Base-by-base conservation (phyloP, 2,113 vertebrate genomes). In the Semnornis frantzii region DNA sequence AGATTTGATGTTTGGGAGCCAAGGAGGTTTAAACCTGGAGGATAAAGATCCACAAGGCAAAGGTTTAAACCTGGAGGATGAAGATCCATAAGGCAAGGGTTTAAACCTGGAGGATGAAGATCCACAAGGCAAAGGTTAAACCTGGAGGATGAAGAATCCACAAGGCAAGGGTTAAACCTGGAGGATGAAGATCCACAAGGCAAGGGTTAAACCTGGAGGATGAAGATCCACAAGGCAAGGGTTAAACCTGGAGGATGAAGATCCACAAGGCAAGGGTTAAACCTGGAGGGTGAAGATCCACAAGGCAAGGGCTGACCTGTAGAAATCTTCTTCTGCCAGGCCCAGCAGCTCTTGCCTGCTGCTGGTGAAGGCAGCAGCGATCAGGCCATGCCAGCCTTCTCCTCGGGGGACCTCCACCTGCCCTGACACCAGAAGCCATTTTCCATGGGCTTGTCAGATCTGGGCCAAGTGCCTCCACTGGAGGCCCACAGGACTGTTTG, bases 381-480 rank as follows among this genome's bases (percentile, higher is more conserved):
- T 7, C 14, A 3, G 13, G 11, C 55, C 76, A 8, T 4, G 2
- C 55, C 84, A 6, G 64, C 8, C 0, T 62, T 68, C 6, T 33
- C 57, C 80, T 30, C 1, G 0, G 0, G 27, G 1, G 1, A 34
- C 12, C 3, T 7, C 79, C 82, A 5, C 7, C 0, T 68, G 63
- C 62, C 62, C 74, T 4, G 13, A 23, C 27, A 34, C 30, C 48
- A 89, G 78, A 77, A 94, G 71, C 87, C 92, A 64, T 95, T 44
- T 70, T 15, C 50, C 1, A 0, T 5, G 70, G 31, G 62, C 58
- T 50, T 31, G 39, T 10, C 12, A 0, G 17, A 3, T 33, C 62
- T 3, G 3, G 21, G 44, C 34, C 12, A 48, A 52, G 27, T 1
- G 5, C 21, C 80, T 80, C 57, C 73, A 31, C 33, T 33, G 3